These are phyloP conservation scores for Vulpes vulpes DNA, from an alignment of 2,113 vertebrate species.

Conservation along the genomic window DNA sequence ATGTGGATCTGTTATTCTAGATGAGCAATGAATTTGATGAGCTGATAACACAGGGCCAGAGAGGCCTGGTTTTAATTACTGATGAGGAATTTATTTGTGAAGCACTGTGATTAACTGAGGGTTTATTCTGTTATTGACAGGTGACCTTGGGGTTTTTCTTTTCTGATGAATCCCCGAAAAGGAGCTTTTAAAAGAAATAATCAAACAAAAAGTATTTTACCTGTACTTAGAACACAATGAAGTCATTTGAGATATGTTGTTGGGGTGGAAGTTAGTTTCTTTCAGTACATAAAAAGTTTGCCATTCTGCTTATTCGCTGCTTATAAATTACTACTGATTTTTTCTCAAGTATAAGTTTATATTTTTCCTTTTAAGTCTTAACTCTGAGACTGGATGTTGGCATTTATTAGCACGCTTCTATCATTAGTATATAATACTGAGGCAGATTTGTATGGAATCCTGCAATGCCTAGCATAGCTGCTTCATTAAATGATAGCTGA, in stretches of 20 bases:
- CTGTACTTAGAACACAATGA: slow-evolving; percentile 81
- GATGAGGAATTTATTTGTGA: slow-evolving; percentile 93
- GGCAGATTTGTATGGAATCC: not conserved
- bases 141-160: slow-evolving; percentile 91
- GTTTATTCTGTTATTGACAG: slow-evolving; percentile 91
- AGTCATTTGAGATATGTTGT: slow-evolving; percentile 84
- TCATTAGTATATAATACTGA: not conserved
- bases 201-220: slow-evolving; percentile 83
- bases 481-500: slow-evolving; percentile 60
- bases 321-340: slow-evolving; percentile 44
- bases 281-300: slow-evolving; percentile 76
- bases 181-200: slow-evolving; percentile 72
- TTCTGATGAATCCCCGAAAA: slow-evolving; percentile 85
- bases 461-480: not conserved
- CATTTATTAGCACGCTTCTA: slow-evolving; percentile 19
- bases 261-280: slow-evolving; percentile 76
- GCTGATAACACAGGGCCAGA: slow-evolving; percentile 91
- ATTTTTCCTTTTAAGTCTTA: not conserved
- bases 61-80: slow-evolving; percentile 94
- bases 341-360: not conserved
- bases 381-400: slow-evolving; percentile 21
- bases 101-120: slow-evolving; percentile 90
- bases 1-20: slow-evolving; percentile 94
- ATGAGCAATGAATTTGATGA: slow-evolving; percentile 93
- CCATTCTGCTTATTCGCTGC: slow-evolving; percentile 75